Evolutionary conservation across 2,113 vertebrate species (phyloP).

Genomic region (Dromaius novaehollandiae): DNA sequence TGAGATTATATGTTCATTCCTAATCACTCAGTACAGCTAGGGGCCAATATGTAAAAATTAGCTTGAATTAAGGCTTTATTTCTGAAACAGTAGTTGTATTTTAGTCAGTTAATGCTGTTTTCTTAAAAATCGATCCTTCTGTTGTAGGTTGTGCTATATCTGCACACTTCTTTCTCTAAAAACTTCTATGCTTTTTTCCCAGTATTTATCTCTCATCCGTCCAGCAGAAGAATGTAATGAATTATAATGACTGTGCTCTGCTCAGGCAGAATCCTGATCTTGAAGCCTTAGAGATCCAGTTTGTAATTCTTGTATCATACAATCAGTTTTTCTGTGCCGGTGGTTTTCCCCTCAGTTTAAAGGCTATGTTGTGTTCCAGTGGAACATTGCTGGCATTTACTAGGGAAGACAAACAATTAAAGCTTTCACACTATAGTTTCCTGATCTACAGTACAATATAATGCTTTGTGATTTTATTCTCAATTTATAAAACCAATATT

Average conservation of each 20-base stretch:
- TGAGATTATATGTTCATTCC: accelerated
- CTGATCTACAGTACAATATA: neutral
- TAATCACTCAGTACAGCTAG: neutral
- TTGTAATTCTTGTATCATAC: neutral
- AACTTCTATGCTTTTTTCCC: neutral
- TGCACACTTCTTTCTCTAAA: neutral
- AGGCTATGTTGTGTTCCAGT: neutral
- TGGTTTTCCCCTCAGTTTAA: neutral
- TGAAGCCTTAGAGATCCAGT: neutral
- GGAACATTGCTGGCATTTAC: neutral
- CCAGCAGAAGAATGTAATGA: neutral
- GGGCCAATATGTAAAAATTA: neutral
- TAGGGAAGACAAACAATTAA: neutral
- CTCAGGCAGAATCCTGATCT: neutral
- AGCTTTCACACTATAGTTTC: slow-evolving; percentile 12
- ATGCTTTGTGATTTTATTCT: neutral
- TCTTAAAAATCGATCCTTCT: neutral
- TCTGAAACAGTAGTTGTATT: neutral
- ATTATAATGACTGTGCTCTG: accelerated
- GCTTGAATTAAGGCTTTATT: neutral
- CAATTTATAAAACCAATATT: neutral
- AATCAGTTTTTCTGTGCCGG: neutral
- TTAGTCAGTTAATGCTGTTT: neutral
- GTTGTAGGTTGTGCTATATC: neutral
- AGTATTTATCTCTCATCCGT: accelerated